Evolutionary conservation across 2,888 invertebrate species (phyloP).

Genomic region (Cephus spinipes): DNA sequence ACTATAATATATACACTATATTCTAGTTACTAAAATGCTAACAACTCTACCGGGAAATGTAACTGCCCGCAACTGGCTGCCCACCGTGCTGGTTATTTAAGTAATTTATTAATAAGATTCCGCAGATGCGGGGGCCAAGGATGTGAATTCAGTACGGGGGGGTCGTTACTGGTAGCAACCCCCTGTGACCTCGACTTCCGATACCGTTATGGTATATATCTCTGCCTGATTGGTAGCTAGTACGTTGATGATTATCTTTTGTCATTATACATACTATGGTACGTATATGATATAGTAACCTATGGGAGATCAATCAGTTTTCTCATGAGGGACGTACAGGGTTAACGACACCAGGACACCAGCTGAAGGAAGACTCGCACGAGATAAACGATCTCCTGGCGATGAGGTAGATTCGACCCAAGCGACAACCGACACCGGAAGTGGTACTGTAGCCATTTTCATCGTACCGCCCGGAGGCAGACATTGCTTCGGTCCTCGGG

Average conservation of each 20-base stretch:
- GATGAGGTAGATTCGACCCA: background rate
- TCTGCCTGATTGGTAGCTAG: background rate
- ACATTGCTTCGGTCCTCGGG: conserved; percentile 30
- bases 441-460: conserved; percentile 41
- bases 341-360: background rate
- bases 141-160: background rate
- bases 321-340: background rate
- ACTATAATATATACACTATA: conserved; percentile 1
- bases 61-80: conserved; percentile 40
- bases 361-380: background rate
- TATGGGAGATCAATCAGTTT: background rate
- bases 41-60: conserved; percentile 36
- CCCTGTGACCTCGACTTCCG: background rate
- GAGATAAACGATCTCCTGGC: conserved; percentile 1
- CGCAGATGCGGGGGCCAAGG: conserved; percentile 29
- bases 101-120: conserved; percentile 52
- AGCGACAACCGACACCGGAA: conserved; percentile 35
- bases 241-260: background rate
- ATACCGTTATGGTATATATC: background rate
- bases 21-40: conserved; percentile 21
- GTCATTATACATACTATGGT: background rate
- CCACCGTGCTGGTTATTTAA: conserved; percentile 33
- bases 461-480: conserved; percentile 13
- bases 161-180: background rate
- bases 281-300: background rate